phyloP scores from a whole-genome alignment of 2,888 invertebrate genomes.

The Aphrophora alni region DNA sequence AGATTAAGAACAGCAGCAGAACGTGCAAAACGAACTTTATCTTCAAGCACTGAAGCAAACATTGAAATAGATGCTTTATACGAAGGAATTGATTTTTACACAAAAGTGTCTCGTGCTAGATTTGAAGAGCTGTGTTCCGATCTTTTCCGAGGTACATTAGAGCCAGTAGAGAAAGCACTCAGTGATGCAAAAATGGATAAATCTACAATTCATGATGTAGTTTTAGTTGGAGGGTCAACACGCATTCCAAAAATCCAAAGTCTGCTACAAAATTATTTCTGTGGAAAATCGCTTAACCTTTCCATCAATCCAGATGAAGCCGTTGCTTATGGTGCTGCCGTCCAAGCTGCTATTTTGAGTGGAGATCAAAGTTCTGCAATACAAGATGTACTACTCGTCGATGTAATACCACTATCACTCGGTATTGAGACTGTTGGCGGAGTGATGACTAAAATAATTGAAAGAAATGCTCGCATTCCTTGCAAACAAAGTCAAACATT shows the following conservation, averaged over 20 bases:
- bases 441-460: conserved; percentile 67
- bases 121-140: too few species aligned
- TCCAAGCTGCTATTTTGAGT: too few species aligned
- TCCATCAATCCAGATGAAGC: too few species aligned
- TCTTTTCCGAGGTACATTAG: conserved; percentile 73
- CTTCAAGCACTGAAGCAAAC: conserved; percentile 62
- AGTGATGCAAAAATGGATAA: too few species aligned
- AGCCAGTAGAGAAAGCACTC: conserved; percentile 59
- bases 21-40: conserved; percentile 62
- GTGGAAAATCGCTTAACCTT: conserved; percentile 77
- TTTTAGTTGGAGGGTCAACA: too few species aligned
- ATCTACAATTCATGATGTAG: too few species aligned
- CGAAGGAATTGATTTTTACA: conserved; percentile 65
- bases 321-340: conserved; percentile 84
- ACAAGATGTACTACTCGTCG: conserved; percentile 70
- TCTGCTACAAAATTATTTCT: too few species aligned
- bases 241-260: conserved; percentile 58
- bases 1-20: conserved; percentile 62
- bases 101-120: conserved; percentile 73
- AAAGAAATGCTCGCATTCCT: too few species aligned
- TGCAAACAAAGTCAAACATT: conserved; percentile 57
- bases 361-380: too few species aligned
- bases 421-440: conserved; percentile 81
- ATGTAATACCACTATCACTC: conserved; percentile 71
- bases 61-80: too few species aligned